Percentiles rank a stretch among this genome's conserved stretches.
Conservation (phyloP, 1,140 invertebrate species). For the Orius laevigatus region DNA sequence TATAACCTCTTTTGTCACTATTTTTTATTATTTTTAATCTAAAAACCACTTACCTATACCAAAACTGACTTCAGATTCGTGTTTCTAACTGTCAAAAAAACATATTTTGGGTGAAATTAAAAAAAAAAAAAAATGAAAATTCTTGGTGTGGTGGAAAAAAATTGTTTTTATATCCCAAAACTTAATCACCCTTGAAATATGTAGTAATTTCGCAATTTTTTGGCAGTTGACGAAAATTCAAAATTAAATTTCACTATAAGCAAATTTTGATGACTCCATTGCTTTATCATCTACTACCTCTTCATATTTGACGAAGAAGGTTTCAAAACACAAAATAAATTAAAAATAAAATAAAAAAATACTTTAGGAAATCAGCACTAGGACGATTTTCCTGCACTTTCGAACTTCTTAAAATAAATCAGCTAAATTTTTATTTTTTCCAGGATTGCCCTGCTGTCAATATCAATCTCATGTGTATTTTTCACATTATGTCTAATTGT, state of each 20-base stretch:
- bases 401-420: background rate
- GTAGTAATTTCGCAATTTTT: background rate
- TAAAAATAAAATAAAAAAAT: too few relatives aligned
- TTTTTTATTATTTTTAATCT: constrained; percentile 6
- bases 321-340: too few relatives aligned
- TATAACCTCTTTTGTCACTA: too few relatives aligned
- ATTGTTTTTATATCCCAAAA: constrained; percentile 1
- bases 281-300: background rate
- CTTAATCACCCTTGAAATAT: too few relatives aligned
- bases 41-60: background rate
- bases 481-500: constrained; percentile 53
- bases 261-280: too few relatives aligned
- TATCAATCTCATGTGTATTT: constrained; percentile 64
- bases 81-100: too few relatives aligned
- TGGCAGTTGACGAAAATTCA: background rate
- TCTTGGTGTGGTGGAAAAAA: background rate
- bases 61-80: too few relatives aligned
- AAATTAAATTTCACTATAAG: too few relatives aligned
- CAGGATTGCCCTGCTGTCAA: constrained; percentile 60
- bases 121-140: too few relatives aligned
- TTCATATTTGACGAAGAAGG: too few relatives aligned
- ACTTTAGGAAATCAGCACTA: too few relatives aligned
- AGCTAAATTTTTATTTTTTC: background rate
- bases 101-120: too few relatives aligned
- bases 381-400: background rate